phyloP scores from a whole-genome alignment of 2,888 invertebrate species.

The Pogonocherus hispidulus region DNA sequence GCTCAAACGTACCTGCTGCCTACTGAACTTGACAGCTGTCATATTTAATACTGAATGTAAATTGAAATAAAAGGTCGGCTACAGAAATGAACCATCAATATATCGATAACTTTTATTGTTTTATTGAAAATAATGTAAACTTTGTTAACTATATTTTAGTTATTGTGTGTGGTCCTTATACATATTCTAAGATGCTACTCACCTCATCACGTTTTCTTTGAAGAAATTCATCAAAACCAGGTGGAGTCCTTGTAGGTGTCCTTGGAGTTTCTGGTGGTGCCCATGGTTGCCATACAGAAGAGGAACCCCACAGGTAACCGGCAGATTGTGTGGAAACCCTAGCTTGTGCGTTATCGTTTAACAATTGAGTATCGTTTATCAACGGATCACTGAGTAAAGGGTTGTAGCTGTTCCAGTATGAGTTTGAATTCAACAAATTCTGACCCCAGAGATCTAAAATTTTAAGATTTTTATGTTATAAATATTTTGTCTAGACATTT shows the following conservation, averaged over 20 bases:
- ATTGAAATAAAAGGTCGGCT: too few relatives aligned
- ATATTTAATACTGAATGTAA: too few relatives aligned
- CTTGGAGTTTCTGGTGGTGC: slow-evolving; percentile 60
- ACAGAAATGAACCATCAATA: too few relatives aligned
- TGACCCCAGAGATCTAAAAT: slow-evolving; percentile 59
- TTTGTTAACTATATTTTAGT: too few relatives aligned
- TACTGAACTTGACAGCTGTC: too few relatives aligned
- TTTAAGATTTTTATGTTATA: too few relatives aligned
- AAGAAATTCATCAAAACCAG: slow-evolving; percentile 61
- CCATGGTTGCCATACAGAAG: slow-evolving; percentile 67
- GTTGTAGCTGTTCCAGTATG: slow-evolving; percentile 56
- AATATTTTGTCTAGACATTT: too few relatives aligned
- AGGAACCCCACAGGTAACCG: slow-evolving; percentile 66
- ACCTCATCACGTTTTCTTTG: slow-evolving; percentile 50
- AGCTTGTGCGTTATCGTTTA: slow-evolving; percentile 22
- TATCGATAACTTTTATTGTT: too few relatives aligned
- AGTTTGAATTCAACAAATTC: slow-evolving; percentile 49
- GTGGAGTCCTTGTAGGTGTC: slow-evolving; percentile 66
- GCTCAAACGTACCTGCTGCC: too few relatives aligned
- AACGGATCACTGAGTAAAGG: slow-evolving; percentile 60
- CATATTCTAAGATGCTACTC: too few relatives aligned
- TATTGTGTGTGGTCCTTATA: too few relatives aligned
- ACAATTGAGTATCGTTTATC: slow-evolving; percentile 24
- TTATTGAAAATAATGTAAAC: too few relatives aligned
- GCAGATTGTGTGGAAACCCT: slow-evolving; percentile 48